phyloP scores from a whole-genome alignment of 1,140 invertebrate genomes.

The Aphis craccivora region DNA sequence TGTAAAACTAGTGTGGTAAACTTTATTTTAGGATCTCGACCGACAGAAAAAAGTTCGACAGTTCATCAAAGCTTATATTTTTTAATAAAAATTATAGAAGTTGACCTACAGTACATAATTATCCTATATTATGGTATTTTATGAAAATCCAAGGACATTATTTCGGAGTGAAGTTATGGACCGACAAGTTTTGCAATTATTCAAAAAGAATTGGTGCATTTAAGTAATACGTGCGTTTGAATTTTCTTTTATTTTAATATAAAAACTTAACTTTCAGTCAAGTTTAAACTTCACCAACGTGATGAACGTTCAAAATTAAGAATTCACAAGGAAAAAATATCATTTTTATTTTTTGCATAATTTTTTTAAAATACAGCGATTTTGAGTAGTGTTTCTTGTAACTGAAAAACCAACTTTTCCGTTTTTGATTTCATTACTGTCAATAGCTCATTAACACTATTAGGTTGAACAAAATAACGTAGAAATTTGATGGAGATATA shows the following conservation, averaged over 20 bases:
- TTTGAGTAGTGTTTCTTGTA: background rate
- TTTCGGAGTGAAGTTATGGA: background rate
- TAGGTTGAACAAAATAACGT: background rate
- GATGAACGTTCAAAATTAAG: background rate
- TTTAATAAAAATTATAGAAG: background rate
- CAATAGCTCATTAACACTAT: background rate
- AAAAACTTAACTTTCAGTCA: background rate
- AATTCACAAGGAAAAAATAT: background rate
- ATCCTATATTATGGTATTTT: background rate
- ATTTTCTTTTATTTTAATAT: background rate
- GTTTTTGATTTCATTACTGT: background rate
- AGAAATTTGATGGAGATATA: background rate
- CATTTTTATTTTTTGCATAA: background rate
- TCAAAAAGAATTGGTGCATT: background rate
- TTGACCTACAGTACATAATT: background rate
- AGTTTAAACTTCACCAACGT: background rate
- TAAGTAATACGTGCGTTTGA: background rate
- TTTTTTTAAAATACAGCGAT: background rate
- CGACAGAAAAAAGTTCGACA: background rate
- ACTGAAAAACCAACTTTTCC: background rate
- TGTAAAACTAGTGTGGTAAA: background rate
- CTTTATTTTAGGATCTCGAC: background rate
- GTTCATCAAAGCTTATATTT: background rate
- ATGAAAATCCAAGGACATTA: background rate
- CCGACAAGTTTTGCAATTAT: background rate